Base-by-base conservation (phyloP, 2,888 invertebrate species). In the Lithophane ornitopus region DNA sequence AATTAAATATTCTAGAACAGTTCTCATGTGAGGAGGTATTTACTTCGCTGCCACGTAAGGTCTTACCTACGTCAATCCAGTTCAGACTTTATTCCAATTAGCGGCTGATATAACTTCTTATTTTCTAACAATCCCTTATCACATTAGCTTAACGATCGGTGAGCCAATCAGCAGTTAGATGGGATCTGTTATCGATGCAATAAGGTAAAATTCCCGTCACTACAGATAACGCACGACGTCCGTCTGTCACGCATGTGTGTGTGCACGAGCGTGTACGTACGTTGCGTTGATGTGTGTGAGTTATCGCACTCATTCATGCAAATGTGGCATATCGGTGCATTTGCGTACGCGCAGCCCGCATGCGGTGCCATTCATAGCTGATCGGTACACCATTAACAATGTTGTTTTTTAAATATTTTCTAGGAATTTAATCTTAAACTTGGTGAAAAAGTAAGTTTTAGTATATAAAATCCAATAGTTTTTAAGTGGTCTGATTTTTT, bases 291-390 rank as follows among this genome's bases (percentile, higher is more conserved):
- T 67, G 82, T 70, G 81, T 89, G 84, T 81, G 86, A 58, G 89
- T 89, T 90, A 91, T 91, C 59, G 78, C 82, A 85, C 87, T 88
- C 91, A 90, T 91, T 90, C 90, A 91, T 82, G 81, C 71, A 56
- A 34, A 72, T 75, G 87, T 76, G 71, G 70, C 74, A 75, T 69
- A 71, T 81, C 78, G 76, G 76, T 80, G 80, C 72, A 80, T 82
- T 82, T 84, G 85, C 84, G 84, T 86, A 89, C 86, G 85, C 84
- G 78, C 82, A 75, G 63, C 70, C 74, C 81, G 71, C 28, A 14
- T 65, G 74, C 71, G 22, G 56, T 63, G 85, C 81, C 91, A 91
- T 91, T 91, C 91, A 92, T 90, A 79, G 34, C 34, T 34, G 66
- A 76, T 85, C 76, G 79, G 73, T 78, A 83, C 72, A 46, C 84